Evolutionary conservation across 1,140 invertebrate genomes (phyloP), one percentile per base, ranked within the genome.

Genomic region (Scaptomyza montana): DNA sequence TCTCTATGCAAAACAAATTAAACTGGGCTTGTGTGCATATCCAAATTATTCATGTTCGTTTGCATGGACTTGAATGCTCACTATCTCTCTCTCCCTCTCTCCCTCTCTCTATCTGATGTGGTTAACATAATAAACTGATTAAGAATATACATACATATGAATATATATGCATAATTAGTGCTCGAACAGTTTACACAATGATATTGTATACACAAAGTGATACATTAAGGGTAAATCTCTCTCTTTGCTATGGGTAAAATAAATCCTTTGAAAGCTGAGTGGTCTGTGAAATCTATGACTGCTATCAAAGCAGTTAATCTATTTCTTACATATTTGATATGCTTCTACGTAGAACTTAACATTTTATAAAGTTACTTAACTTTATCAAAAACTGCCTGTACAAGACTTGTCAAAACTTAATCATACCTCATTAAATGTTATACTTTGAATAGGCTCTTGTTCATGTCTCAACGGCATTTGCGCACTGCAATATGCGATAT

Each of bases 381-480:
- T 2, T 21, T 3, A 30, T 30, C 30, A 30, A 30, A 30, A 30
- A 30, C 30, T 30, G 6, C 6, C 30, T 30, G 30, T 30, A 30
- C 2, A 33, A 33, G 5, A 6, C 33, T 36, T 6, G 7, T 30
- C 2, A 36, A 9, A 36, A 36, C 33, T 36, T 9, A 2, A 36
- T 36, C 7, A 1, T 33, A 33, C 0, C 5, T 33, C 7, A 33
- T 33, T 33, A 5, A 33, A 5, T 33, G 21, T 25, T 25, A 4
- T 25, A 3, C 7, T 5, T 33, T 33, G 7, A 33, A 33, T 9
- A 95, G 93, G 94, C 94, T 1, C 89, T 96, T 19, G 93, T 96
- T 2, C 96, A 97, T 84, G 94, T 97, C 1, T 96, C 96, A 0
- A 96, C 96, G 0, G 95, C 96, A 4, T 97, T 95, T 89, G 94